Conservation (phyloP, 2,113 vertebrate species). For the Varanus salvator region DNA sequence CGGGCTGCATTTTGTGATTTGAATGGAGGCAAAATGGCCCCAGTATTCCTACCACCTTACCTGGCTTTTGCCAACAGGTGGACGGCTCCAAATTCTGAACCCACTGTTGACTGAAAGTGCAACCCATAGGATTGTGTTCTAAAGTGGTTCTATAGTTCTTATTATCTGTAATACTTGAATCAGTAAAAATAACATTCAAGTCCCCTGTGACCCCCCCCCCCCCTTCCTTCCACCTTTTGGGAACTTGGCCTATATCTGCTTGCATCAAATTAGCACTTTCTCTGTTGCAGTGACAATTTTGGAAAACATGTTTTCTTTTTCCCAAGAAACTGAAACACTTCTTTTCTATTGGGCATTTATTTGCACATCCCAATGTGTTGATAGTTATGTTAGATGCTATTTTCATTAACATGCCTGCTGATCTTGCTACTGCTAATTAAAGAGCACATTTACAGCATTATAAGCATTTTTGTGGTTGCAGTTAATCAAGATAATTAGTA, state of each 20-base stretch:
- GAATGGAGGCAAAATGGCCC: no score
- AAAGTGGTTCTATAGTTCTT: not conserved
- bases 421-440: slow-evolving; percentile 56
- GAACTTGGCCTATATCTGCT: slow-evolving; percentile 54
- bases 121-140: not conserved
- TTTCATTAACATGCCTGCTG: slow-evolving; percentile 51
- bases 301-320: slow-evolving; percentile 42
- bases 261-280: slow-evolving; percentile 57
- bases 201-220: no score
- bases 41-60: no score
- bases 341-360: slow-evolving; percentile 50
- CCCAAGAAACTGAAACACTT: slow-evolving; percentile 55
- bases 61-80: no score
- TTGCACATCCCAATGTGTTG: slow-evolving; percentile 57
- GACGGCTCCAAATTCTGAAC: no score
- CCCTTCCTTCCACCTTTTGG: not conserved
- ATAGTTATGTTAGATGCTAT: slow-evolving; percentile 30
- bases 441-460: slow-evolving; percentile 38
- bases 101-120: not conserved
- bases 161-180: not conserved
- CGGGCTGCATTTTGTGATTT: no score
- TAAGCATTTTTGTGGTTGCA: slow-evolving; percentile 36
- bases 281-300: slow-evolving; percentile 45
- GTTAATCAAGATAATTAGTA: slow-evolving; percentile 2
- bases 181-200: not conserved